Conservation (phyloP, 2,113 vertebrate genomes). For the Mellivora capensis region DNA sequence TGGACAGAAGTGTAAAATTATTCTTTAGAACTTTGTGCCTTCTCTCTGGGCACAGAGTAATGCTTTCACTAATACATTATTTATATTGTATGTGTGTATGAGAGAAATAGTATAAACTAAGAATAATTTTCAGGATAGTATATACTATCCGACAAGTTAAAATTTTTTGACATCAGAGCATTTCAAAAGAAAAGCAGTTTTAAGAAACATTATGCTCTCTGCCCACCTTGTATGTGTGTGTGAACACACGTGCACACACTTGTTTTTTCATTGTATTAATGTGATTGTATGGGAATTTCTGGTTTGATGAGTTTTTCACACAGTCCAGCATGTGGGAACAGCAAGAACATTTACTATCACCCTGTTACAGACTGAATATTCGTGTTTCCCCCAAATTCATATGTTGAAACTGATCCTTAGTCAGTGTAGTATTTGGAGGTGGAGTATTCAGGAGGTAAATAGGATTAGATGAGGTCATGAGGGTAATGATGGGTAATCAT, state of each 20-base stretch:
- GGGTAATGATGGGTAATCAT: not conserved
- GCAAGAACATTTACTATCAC: not conserved
- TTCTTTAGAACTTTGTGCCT: slow-evolving; percentile 1
- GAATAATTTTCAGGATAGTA: not conserved
- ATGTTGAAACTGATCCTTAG: not conserved
- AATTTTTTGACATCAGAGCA: slow-evolving; percentile 4
- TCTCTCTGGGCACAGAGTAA: not conserved
- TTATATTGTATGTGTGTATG: not conserved
- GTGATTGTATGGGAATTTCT: not conserved
- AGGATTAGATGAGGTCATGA: not conserved
- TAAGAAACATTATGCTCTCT: not conserved
- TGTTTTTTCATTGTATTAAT: not conserved
- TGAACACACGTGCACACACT: not conserved
- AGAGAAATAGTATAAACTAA: not conserved
- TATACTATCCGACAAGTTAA: not conserved
- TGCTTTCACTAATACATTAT: not conserved
- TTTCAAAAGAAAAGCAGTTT: not conserved
- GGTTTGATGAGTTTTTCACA: not conserved
- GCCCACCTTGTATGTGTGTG: not conserved
- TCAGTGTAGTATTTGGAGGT: not conserved
- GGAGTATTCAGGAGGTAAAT: not conserved
- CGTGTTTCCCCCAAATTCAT: not conserved
- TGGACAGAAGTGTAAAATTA: not conserved
- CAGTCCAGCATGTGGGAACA: not conserved
- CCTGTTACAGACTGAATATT: not conserved